These are phyloP conservation scores for Meandrusa payeni DNA, from an alignment of 2,888 invertebrate species.

Conservation along the genomic window DNA sequence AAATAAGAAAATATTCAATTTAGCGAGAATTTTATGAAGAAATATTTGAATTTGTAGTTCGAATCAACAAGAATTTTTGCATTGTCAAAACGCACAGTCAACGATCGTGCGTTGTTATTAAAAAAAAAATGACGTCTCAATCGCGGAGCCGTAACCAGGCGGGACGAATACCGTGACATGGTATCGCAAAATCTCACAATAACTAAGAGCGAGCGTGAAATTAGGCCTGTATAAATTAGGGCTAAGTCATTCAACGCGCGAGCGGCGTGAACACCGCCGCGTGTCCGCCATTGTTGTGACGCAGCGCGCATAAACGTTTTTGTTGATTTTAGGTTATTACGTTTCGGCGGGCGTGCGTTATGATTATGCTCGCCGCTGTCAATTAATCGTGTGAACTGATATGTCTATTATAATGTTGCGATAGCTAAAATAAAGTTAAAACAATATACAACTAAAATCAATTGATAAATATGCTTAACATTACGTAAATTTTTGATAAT, in stretches of 20 bases:
- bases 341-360: constrained; percentile 40
- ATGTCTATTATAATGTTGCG: constrained; percentile 21
- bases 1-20: too few relatives aligned
- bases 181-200: constrained; percentile 70
- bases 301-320: constrained; percentile 60
- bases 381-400: constrained; percentile 54
- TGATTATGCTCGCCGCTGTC: constrained; percentile 42
- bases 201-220: constrained; percentile 72
- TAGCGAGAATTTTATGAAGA: too few relatives aligned
- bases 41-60: too few relatives aligned
- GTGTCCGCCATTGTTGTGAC: constrained; percentile 60
- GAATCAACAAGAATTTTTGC: constrained; percentile 12
- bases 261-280: constrained; percentile 64
- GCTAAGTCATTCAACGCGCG: constrained; percentile 55
- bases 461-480: too few relatives aligned
- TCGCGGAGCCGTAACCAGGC: constrained; percentile 57
- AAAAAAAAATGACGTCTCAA: constrained; percentile 52
- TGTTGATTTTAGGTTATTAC: constrained; percentile 66
- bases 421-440: too few relatives aligned
- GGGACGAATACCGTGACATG: constrained; percentile 69
- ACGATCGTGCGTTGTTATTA: constrained; percentile 5
- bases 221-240: constrained; percentile 69
- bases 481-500: too few relatives aligned
- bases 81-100: constrained; percentile 13
- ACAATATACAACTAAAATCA: too few relatives aligned